phyloP scores from a whole-genome alignment of 2,888 invertebrate species.

The Coenonympha glycerion region DNA sequence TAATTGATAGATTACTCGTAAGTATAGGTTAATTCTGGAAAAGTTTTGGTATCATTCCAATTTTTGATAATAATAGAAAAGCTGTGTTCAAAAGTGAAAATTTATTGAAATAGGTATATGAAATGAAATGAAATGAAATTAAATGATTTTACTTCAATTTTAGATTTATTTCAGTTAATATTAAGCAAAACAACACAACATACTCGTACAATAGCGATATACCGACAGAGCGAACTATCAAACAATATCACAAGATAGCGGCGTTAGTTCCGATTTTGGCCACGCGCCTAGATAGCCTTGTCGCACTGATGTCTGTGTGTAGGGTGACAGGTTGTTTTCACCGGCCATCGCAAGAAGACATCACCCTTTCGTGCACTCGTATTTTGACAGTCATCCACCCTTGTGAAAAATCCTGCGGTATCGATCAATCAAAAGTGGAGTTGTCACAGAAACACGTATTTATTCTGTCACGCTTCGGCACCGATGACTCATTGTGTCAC shows the following conservation, averaged over 20 bases:
- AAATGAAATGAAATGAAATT: no score
- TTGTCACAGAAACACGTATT: slow-evolving; percentile 52
- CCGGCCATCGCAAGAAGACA: no score
- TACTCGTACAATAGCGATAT: no score
- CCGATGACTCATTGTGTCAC: slow-evolving; percentile 43
- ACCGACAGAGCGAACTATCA: no score
- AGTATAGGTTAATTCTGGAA: slow-evolving; percentile 25
- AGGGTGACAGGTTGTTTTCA: no score
- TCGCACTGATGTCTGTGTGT: no score
- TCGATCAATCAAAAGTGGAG: slow-evolving; percentile 54
- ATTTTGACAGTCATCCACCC: slow-evolving; percentile 22
- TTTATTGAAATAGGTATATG: background rate
- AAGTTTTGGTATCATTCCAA: slow-evolving; percentile 23
- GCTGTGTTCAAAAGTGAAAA: background rate
- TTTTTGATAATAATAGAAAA: slow-evolving; percentile 1
- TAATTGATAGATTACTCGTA: slow-evolving; percentile 29
- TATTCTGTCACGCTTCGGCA: slow-evolving; percentile 43
- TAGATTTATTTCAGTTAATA: no score
- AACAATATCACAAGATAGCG: no score
- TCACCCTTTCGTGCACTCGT: slow-evolving; percentile 3
- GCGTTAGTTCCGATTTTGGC: no score
- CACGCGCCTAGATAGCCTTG: no score
- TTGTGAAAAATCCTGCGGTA: slow-evolving; percentile 43
- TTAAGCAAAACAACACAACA: no score
- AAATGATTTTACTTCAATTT: no score